Evolutionary conservation across 2,113 vertebrate species (phyloP), one percentile per base, ranked within the genome.

Genomic region (Mirza zaza): DNA sequence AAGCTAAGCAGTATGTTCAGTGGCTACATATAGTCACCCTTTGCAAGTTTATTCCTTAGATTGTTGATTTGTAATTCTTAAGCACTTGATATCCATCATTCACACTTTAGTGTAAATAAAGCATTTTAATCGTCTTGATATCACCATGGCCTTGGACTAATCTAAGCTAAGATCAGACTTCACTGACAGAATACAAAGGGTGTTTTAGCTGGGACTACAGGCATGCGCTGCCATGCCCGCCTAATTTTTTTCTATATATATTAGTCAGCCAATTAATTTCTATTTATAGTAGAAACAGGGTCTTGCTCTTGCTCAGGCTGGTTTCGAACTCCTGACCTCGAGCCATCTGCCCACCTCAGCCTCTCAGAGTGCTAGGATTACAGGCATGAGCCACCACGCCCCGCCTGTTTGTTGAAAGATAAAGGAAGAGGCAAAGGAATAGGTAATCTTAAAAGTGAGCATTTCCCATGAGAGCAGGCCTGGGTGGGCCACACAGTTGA

Each of bases 1-100:
- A 95, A 70, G 63, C 61, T 76, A 59, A 94, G 11, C n/a, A 36
- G 18, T 76, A n/a, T 34, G 7, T 73, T 81, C 77, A 68, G 3
- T 59, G 77, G 34, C 59, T 91, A 50, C 32, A 23, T 18, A 25
- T 27, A 70, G 42, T 73, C 59, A 82, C 17, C 61, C 21, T 87
- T 92, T 67, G 10, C 80, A 65, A 23, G 36, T 81, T 77, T 68
- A 42, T 96, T 71, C 68, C 12, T 92, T 91, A 95, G 70, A 67
- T 48, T 9, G 8, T 88, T 89, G 73, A 29, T 80, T 84, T 29
- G 84, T 76, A 90, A 61, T 95, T 97, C 48, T 55, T 92, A 81
- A 92, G 68, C 29, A 71, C 34, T 59, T 86, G 36, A 23, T 61
- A 70, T 42, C 65, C 59, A 48, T 91, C 61, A 50, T 70, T 71